These are phyloP conservation scores for Acanthacorydalis orientalis DNA, from an alignment of 2,888 invertebrate genomes.

Conservation along the genomic window DNA sequence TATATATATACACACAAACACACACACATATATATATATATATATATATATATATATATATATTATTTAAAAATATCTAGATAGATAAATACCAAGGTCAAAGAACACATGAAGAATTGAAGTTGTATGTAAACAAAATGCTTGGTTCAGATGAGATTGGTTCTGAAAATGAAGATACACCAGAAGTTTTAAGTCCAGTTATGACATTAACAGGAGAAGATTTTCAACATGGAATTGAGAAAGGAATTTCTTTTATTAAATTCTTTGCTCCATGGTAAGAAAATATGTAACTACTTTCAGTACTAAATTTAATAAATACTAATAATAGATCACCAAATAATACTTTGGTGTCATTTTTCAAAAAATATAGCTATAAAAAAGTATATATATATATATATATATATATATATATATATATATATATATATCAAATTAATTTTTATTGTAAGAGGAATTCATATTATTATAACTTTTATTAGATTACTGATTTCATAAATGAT, in stretches of 20 bases:
- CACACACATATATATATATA: no score
- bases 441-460: no score
- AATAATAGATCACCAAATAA: no score
- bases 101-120: conserved; percentile 49
- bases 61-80: conserved; percentile 21
- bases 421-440: not conserved
- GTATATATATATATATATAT: not conserved
- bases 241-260: conserved; percentile 64
- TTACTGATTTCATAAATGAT: conserved; percentile 10
- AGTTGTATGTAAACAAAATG: conserved; percentile 56
- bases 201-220: conserved; percentile 49
- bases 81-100: conserved; percentile 58
- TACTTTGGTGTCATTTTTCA: no score
- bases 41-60: no score
- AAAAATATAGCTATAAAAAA: no score
- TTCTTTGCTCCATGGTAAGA: conserved; percentile 76
- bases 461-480: no score
- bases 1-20: no score
- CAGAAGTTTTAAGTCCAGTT: conserved; percentile 29
- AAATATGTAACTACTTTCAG: no score
- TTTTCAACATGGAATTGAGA: conserved; percentile 52
- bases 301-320: no score
- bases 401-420: no score
- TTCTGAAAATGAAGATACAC: conserved; percentile 16
- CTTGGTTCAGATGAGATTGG: conserved; percentile 28